phyloP scores from a whole-genome alignment of 2,888 invertebrate genomes.

The Serrognathus titanus region DNA sequence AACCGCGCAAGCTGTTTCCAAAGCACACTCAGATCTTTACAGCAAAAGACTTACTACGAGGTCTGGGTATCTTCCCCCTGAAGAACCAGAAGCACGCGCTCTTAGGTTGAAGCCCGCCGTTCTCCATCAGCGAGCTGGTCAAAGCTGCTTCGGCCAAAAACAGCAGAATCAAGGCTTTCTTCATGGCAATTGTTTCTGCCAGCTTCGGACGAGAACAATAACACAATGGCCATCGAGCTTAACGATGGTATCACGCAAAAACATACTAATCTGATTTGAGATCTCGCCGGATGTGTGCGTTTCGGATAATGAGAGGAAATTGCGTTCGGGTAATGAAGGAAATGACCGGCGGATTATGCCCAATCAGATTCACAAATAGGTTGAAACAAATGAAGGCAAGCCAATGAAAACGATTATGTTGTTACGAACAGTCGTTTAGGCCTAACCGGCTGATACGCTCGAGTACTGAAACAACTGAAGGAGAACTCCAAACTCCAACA shows the following conservation, averaged over 20 bases:
- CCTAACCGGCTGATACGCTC: no score
- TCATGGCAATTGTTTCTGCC: background rate
- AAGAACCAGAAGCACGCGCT: constrained; percentile 9
- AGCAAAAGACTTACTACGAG: background rate
- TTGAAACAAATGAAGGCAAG: no score
- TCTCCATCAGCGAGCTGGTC: background rate
- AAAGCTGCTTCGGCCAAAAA: background rate
- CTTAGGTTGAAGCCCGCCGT: background rate
- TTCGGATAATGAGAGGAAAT: background rate
- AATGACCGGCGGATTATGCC: background rate
- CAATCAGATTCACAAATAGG: no score
- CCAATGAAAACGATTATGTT: no score
- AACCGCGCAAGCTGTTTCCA: background rate
- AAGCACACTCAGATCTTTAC: background rate
- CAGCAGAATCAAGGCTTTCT: background rate
- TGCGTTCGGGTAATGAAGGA: background rate
- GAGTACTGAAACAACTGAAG: no score
- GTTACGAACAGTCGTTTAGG: no score
- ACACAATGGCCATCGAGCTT: no score
- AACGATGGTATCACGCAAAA: no score
- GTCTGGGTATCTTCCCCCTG: background rate
- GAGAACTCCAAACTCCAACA: no score
- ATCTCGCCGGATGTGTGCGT: no score
- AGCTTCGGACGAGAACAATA: no score
- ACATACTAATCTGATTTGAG: no score